Evolutionary conservation across 2,113 vertebrate species (phyloP).

Genomic region (Sorex araneus): DNA sequence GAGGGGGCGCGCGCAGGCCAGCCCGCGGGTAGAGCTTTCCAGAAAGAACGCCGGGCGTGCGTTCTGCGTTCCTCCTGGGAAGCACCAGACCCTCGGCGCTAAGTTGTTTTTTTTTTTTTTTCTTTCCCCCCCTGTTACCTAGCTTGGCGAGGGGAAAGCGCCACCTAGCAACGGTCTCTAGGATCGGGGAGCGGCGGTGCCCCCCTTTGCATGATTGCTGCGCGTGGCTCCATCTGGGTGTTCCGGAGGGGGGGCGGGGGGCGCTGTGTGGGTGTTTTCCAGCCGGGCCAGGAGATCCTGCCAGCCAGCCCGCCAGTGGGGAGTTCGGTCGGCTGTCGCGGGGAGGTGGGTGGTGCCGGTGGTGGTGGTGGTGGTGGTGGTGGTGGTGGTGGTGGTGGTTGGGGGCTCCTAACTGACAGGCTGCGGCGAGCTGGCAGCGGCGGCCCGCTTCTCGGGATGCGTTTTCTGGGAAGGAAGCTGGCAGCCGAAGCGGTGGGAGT

Average conservation of each 20-base stretch:
- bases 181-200: constrained; percentile 64
- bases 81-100: constrained; percentile 55
- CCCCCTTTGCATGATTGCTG: constrained; percentile 68
- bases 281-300: constrained; percentile 60
- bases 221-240: constrained; percentile 76
- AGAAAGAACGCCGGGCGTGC: too few relatives aligned
- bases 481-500: constrained; percentile 63
- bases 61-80: background rate
- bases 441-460: constrained; percentile 53
- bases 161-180: constrained; percentile 85
- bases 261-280: constrained; percentile 78
- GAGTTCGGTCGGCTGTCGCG: constrained; percentile 38
- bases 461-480: constrained; percentile 67
- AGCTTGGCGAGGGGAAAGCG: constrained; percentile 71
- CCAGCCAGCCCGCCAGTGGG: constrained; percentile 62
- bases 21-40: too few relatives aligned
- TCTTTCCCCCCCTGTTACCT: constrained; percentile 33
- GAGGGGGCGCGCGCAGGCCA: background rate
- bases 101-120: constrained; percentile 69
- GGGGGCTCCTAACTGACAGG: constrained; percentile 52
- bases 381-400: background rate
- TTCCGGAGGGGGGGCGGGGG: constrained; percentile 7
- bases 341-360: constrained; percentile 69
- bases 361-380: constrained; percentile 56
- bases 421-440: constrained; percentile 61